Evolutionary conservation across 1,140 invertebrate genomes (phyloP).

Genomic region (Diuraphis noxia): DNA sequence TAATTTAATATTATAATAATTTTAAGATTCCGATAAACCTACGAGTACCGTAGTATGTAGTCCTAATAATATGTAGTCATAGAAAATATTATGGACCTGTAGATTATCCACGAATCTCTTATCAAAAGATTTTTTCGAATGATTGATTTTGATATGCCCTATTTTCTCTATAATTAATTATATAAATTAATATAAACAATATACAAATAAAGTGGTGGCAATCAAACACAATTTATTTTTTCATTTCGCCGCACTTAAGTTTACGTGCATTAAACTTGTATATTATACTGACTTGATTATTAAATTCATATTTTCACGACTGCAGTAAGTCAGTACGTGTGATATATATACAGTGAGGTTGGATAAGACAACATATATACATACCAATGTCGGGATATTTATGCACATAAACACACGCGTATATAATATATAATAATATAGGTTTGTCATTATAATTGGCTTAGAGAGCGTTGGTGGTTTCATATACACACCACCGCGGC

Average conservation of each 20-base stretch:
- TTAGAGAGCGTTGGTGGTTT: constrained; percentile 5
- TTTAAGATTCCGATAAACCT: not conserved
- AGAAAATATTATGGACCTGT: too few species aligned
- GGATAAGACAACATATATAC: too few species aligned
- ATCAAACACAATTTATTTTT: not conserved
- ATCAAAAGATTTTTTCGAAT: not conserved
- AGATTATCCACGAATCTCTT: not conserved
- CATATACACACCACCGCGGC: not conserved
- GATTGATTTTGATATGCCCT: not conserved
- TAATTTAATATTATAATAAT: too few species aligned
- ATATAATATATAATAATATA: not conserved
- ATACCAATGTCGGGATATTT: not conserved
- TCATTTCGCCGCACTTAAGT: not conserved
- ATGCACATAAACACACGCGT: not conserved
- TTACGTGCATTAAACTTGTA: not conserved
- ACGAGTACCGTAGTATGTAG: too few species aligned
- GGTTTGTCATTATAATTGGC: constrained; percentile 15
- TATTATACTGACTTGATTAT: not conserved
- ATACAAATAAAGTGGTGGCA: not conserved
- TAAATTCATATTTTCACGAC: too few species aligned
- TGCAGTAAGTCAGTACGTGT: not conserved
- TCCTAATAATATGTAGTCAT: too few species aligned
- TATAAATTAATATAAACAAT: too few species aligned
- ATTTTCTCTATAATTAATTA: not conserved
- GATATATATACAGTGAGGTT: too few species aligned